Evolutionary conservation across 1,140 invertebrate genomes (phyloP).

Genomic region (Halesus radiatus): DNA sequence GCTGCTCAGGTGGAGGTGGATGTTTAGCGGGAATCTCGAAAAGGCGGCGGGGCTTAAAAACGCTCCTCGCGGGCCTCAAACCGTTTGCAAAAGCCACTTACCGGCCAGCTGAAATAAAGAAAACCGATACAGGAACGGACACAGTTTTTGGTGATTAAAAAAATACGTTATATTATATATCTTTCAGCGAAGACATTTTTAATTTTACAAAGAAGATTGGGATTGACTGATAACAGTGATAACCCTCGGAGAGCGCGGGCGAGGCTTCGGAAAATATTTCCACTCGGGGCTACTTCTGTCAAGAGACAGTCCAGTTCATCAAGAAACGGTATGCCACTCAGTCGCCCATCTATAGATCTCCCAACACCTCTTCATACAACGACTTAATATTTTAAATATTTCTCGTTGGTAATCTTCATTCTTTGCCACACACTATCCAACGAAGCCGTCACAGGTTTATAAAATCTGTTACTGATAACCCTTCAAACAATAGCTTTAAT

Average conservation of each 20-base stretch:
- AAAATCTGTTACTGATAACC: too few relatives aligned
- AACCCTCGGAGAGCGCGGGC: neutral
- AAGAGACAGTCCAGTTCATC: too few relatives aligned
- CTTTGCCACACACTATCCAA: too few relatives aligned
- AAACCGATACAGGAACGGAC: neutral
- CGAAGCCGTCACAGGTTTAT: too few relatives aligned
- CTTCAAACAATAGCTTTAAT: too few relatives aligned
- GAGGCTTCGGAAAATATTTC: neutral
- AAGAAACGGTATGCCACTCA: too few relatives aligned
- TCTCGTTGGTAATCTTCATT: too few relatives aligned
- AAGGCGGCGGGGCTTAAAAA: conserved; percentile 18
- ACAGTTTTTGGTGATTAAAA: neutral
- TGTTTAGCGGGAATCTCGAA: conserved; percentile 13
- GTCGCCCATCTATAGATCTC: too few relatives aligned
- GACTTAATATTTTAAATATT: too few relatives aligned
- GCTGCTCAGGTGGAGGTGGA: conserved; percentile 12
- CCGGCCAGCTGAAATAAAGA: conserved; percentile 31
- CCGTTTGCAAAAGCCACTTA: conserved; percentile 16
- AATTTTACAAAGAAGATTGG: too few relatives aligned
- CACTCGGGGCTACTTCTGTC: too few relatives aligned
- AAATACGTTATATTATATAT: neutral
- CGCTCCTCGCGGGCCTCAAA: neutral
- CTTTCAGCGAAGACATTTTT: neutral
- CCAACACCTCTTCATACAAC: too few relatives aligned
- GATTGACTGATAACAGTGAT: neutral